Evolutionary conservation across 2,888 invertebrate species (phyloP).

Genomic region (Machimus atricapillus): DNA sequence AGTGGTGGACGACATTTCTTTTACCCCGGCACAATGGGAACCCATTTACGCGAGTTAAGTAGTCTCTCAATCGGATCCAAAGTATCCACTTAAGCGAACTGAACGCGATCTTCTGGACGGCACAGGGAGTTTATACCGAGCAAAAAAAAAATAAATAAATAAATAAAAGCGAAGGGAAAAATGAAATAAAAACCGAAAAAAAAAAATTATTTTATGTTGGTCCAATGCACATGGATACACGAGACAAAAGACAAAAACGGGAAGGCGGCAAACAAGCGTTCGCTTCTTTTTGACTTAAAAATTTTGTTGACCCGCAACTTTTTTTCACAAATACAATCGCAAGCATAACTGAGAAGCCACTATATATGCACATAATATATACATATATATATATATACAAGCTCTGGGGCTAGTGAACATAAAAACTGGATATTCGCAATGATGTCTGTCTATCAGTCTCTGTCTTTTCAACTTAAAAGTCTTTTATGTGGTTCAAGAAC

Average conservation of each 20-base stretch:
- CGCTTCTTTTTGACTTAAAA: constrained; percentile 35
- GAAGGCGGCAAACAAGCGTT: constrained; percentile 39
- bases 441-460: constrained; percentile 33
- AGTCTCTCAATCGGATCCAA: constrained; percentile 2
- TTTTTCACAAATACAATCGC: constrained; percentile 38
- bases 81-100: constrained; percentile 24
- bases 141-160: not conserved
- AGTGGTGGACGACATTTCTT: constrained; percentile 1
- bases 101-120: constrained; percentile 16
- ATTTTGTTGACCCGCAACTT: constrained; percentile 48
- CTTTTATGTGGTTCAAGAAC: constrained; percentile 10
- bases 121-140: not conserved
- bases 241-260: constrained; percentile 42
- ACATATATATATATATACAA: not conserved
- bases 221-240: constrained; percentile 43
- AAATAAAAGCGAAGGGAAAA: not conserved
- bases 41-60: constrained; percentile 39
- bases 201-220: constrained; percentile 35
- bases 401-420: not conserved
- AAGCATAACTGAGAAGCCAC: not conserved
- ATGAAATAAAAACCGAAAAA: not conserved
- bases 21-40: constrained; percentile 1
- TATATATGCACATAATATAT: not conserved
- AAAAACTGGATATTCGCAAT: constrained; percentile 46
- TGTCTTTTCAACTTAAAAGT: constrained; percentile 11